Evolutionary conservation across 2,113 vertebrate genomes (phyloP), one percentile per base, ranked within the genome.

Genomic region (Hoplias malabaricus): DNA sequence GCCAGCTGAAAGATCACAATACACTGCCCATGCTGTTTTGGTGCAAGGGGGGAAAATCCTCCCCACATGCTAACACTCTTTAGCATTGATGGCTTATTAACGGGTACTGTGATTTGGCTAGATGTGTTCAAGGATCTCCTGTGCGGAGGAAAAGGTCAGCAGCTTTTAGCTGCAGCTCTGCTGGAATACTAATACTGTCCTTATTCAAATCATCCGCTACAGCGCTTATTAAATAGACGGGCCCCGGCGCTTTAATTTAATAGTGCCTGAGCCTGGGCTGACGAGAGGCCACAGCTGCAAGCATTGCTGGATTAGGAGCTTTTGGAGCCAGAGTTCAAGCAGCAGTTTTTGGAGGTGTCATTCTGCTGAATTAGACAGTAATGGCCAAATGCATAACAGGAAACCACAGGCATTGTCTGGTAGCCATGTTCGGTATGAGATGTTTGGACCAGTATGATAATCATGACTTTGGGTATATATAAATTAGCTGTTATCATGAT

Each of bases 171-270:
- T 93, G 94, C 21, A 92, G 94, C 95, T 94, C 93, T 89, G 90
- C 88, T 87, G 91, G 96, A 98, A 98, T 99, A 96, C 95, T 98
- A 98, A 99, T 97, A 94, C 87, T 93, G 89, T 94, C 94, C 94
- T 98, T 96, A 98, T 98, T 99, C 95, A 98, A 99, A 98, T 99
- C 91, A 96, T 94, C 94, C 94, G 92, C 94, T 96, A 92, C 93
- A 93, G 92, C 89, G 92, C 95, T 99, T 98, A 98, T 98, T 96
- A 97, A 98, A 97, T 95, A 80, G 73, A 78, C 69, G 81, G 77
- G 95, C 94, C 93, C 93, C 89, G 92, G 92, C 92, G 93, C 93
- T 94, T 94, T 96, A 95, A 96, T 98, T 97, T 96, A 98, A 98
- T 96, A 94, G 94, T 92, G 93, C 91, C 87, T 80, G 88, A 78